Percentiles rank a stretch among this genome's conserved stretches.
Conservation (phyloP, 2,888 invertebrate species). For the Eretmocerus hayati region DNA sequence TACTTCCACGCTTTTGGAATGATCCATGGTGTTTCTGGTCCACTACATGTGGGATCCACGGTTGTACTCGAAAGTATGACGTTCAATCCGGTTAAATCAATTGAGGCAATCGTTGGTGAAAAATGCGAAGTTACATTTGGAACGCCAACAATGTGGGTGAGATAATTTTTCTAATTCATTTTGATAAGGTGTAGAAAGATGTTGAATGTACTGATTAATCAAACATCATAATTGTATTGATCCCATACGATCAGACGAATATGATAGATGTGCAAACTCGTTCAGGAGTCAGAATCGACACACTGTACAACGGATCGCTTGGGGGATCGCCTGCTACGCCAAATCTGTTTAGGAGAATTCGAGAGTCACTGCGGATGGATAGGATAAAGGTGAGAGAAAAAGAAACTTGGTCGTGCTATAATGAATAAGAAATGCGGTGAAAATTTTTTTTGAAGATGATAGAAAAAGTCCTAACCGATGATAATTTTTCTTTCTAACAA, state of each 20-base stretch:
- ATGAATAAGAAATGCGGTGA: too few relatives aligned
- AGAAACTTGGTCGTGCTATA: too few relatives aligned
- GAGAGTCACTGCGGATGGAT: conserved; percentile 46
- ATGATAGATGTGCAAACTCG: conserved; percentile 53
- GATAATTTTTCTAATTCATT: conserved; percentile 14
- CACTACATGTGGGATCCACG: conserved; percentile 56
- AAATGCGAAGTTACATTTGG: conserved; percentile 66
- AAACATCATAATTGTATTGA: background rate
- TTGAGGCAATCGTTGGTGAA: conserved; percentile 60
- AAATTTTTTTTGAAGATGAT: too few relatives aligned
- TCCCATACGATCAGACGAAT: conserved; percentile 54
- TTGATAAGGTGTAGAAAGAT: background rate
- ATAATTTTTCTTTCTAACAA: too few relatives aligned
- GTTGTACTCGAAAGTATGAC: conserved; percentile 55
- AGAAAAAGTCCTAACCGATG: too few relatives aligned
- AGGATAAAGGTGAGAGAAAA: conserved; percentile 52
- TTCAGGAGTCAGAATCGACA: conserved; percentile 48
- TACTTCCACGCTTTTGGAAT: conserved; percentile 79
- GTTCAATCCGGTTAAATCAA: conserved; percentile 57
- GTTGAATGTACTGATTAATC: background rate
- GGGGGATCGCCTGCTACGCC: conserved; percentile 70
- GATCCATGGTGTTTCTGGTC: conserved; percentile 55
- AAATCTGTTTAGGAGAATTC: conserved; percentile 52
- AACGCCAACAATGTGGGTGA: conserved; percentile 74
- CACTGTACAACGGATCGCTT: conserved; percentile 54